Evolutionary conservation across 2,113 vertebrate species (phyloP).

Genomic region (Bos javanicus): DNA sequence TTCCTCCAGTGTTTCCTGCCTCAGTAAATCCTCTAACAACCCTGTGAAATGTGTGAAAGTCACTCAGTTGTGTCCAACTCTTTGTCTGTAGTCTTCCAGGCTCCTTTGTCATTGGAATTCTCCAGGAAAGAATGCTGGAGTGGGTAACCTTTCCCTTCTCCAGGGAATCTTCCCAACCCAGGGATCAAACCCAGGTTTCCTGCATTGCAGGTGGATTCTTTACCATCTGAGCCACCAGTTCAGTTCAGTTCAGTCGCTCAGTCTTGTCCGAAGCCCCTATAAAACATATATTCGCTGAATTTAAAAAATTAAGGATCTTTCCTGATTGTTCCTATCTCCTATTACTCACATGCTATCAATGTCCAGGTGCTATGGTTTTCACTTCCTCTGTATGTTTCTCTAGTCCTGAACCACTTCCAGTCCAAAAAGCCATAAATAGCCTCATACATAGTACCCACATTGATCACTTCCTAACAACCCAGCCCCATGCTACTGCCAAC

Average conservation of each 20-base stretch:
- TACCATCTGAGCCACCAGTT: background rate
- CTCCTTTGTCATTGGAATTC: background rate
- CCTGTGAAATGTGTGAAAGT: background rate
- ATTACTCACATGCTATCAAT: background rate
- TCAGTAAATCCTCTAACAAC: background rate
- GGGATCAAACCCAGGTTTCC: background rate
- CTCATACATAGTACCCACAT: background rate
- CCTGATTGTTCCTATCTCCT: background rate
- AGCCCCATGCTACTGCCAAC: background rate
- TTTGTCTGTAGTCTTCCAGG: background rate
- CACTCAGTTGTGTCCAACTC: background rate
- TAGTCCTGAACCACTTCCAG: background rate
- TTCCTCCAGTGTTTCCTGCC: background rate
- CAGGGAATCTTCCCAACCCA: background rate
- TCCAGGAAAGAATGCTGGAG: background rate
- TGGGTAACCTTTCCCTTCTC: background rate
- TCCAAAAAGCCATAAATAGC: background rate
- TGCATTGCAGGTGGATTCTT: background rate
- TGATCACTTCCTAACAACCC: background rate
- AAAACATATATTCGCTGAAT: background rate
- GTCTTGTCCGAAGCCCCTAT: background rate
- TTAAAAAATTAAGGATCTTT: background rate
- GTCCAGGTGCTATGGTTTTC: background rate
- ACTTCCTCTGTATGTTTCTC: background rate
- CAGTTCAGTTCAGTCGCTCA: too few relatives aligned